Percentiles rank a stretch among this genome's conserved stretches.
Conservation (phyloP, 2,113 vertebrate genomes). For the Urocolius indicus region DNA sequence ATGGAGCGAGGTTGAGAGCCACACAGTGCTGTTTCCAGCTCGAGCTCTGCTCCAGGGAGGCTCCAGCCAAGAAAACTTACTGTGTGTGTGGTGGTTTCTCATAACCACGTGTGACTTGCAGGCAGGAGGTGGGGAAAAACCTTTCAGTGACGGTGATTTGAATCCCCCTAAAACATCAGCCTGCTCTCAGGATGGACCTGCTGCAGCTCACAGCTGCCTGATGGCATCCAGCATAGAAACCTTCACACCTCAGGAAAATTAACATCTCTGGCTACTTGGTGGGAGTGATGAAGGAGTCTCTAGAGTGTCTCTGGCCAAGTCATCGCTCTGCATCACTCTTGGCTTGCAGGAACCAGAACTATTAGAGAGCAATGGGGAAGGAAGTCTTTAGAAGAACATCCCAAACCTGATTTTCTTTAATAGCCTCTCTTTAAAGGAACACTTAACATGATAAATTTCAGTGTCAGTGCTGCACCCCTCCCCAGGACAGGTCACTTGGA, state of each 20-base stretch:
- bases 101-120: background rate
- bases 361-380: background rate
- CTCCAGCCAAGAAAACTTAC: background rate
- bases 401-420: background rate
- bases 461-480: background rate
- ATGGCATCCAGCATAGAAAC: background rate
- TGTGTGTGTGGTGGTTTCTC: background rate
- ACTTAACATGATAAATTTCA: background rate
- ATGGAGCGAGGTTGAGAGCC: fast-evolving
- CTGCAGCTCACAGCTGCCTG: background rate
- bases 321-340: background rate
- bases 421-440: background rate
- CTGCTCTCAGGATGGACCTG: background rate
- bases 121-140: background rate
- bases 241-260: background rate
- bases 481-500: background rate
- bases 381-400: constrained; percentile 9
- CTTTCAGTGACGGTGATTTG: background rate
- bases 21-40: background rate
- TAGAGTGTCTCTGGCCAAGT: background rate
- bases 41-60: background rate
- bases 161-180: background rate
- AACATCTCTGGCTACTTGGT: background rate
- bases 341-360: background rate
- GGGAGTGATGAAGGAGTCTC: background rate